Evolutionary conservation across 1,140 invertebrate species (phyloP).

Genomic region (Tetramorium parvispinum): DNA sequence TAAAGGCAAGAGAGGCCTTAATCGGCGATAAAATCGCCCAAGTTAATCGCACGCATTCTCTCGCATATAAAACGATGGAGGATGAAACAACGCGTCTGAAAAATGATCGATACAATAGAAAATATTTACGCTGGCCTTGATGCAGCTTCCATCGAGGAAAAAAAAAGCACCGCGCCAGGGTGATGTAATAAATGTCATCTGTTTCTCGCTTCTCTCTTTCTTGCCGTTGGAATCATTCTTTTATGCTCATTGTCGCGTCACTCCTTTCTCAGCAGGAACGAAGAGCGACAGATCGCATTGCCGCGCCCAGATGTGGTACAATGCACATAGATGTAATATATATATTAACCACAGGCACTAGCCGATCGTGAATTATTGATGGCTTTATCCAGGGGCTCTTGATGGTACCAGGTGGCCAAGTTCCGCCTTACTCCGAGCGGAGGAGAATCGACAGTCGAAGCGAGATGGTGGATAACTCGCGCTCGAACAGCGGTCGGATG

Average conservation of each 20-base stretch:
- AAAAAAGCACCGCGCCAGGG: background rate
- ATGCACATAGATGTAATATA: conserved; percentile 64
- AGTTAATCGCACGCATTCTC: conserved; percentile 1
- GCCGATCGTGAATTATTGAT: conserved; percentile 80
- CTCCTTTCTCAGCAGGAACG: conserved; percentile 63
- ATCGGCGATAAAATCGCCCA: background rate
- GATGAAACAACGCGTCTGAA: background rate
- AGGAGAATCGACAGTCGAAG: conserved; percentile 56
- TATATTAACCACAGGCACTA: conserved; percentile 60
- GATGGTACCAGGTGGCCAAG: conserved; percentile 78
- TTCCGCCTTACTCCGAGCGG: conserved; percentile 54
- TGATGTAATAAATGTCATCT: conserved; percentile 60
- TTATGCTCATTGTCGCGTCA: conserved; percentile 53
- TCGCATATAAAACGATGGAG: background rate
- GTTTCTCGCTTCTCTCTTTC: conserved; percentile 52
- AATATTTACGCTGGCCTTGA: conserved; percentile 4
- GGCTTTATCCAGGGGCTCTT: conserved; percentile 76
- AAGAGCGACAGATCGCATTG: conserved; percentile 57
- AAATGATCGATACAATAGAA: conserved; percentile 14
- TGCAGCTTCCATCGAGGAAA: background rate
- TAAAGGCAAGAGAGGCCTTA: background rate
- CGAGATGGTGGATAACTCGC: conserved; percentile 33
- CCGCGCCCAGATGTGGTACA: conserved; percentile 74
- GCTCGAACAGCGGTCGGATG: background rate
- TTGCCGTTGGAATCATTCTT: conserved; percentile 33